A percentile compares a stretch with the other conserved stretches of the same genome.
phyloP scores from a whole-genome alignment of 1,140 invertebrate species.

The Cotesia chilonis region DNA sequence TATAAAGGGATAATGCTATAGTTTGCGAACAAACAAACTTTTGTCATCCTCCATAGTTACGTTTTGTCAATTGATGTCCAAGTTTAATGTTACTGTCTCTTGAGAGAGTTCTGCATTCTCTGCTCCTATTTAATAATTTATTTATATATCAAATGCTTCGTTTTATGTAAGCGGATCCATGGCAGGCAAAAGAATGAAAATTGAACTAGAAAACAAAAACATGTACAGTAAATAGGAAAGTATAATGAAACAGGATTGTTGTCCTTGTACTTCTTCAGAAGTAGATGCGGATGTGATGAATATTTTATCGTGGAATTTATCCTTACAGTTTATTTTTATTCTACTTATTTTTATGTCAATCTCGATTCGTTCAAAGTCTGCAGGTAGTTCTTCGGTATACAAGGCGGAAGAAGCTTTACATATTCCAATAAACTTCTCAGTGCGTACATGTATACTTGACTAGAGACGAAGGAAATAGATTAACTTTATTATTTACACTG shows the following conservation, averaged over 20 bases:
- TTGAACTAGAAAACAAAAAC: no score
- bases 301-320: no score
- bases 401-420: slow-evolving; percentile 2
- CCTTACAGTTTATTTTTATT: background rate
- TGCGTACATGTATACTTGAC: background rate
- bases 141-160: background rate
- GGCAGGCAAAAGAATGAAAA: background rate
- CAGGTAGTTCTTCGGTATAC: background rate
- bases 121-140: slow-evolving; percentile 2
- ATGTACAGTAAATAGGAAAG: no score
- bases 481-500: background rate
- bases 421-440: slow-evolving; percentile 1
- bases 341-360: background rate
- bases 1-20: no score
- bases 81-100: background rate
- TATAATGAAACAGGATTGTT: no score
- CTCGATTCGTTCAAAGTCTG: background rate
- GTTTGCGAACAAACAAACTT: no score
- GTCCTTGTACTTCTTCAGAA: no score
- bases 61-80: no score
- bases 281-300: no score
- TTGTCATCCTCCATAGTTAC: no score
- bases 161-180: background rate
- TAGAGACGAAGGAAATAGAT: no score
- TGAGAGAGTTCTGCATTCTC: background rate